Conservation (phyloP, 2,797 vertebrate genomes). For the Crocodylus rhombifer region DNA sequence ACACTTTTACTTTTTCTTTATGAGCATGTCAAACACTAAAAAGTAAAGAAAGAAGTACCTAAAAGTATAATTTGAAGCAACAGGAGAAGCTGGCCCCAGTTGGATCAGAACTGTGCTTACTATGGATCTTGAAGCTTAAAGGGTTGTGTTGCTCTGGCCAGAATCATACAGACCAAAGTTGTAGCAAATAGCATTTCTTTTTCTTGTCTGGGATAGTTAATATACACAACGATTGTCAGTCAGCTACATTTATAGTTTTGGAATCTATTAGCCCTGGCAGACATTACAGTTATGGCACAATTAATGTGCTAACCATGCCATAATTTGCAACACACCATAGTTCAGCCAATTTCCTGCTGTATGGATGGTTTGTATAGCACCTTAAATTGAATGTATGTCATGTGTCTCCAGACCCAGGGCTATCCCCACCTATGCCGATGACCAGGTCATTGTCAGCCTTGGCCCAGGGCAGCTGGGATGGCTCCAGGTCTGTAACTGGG, state of each 20-base stretch:
- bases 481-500: no score
- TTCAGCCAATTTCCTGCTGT: no score
- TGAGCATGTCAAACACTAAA: background rate
- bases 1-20: background rate
- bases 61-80: background rate
- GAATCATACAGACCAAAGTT: background rate
- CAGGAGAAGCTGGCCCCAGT: background rate
- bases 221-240: background rate
- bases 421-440: no score
- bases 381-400: no score
- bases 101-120: background rate
- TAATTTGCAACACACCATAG: no score
- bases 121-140: background rate
- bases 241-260: rapidly evolving
- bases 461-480: no score
- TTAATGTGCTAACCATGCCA: no score
- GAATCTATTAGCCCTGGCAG: background rate
- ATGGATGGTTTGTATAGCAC: no score
- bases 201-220: background rate
- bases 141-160: background rate
- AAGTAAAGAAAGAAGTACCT: background rate
- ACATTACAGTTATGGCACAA: no score
- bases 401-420: no score
- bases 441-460: no score
- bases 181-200: background rate